Evolutionary conservation across 2,888 invertebrate species (phyloP).

Genomic region (Drosophila leonis): DNA sequence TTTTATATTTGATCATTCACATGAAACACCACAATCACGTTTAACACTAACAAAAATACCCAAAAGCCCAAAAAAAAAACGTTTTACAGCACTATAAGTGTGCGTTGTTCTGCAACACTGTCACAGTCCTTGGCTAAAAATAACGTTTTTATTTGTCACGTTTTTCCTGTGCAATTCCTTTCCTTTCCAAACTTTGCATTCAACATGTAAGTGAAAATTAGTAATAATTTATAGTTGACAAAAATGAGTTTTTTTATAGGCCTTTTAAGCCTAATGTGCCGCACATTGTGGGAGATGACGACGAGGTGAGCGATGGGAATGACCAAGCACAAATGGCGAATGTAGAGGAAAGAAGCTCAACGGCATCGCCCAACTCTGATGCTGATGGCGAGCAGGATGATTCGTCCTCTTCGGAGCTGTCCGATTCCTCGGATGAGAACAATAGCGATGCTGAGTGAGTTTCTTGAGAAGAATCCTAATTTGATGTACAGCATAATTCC

Average conservation of each 20-base stretch:
- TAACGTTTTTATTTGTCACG: slow-evolving; percentile 11
- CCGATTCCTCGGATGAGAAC: background rate
- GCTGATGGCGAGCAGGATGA: background rate
- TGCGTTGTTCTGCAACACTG: background rate
- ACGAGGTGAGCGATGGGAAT: slow-evolving; percentile 9
- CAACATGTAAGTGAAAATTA: slow-evolving; percentile 13
- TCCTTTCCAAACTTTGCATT: background rate
- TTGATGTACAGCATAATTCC: background rate
- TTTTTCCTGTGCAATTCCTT: background rate
- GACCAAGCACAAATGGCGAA: slow-evolving; percentile 1
- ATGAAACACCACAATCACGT: no score
- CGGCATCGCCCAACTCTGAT: background rate
- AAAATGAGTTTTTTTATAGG: slow-evolving; percentile 19
- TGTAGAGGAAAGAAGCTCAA: background rate
- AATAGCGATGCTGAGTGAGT: slow-evolving; percentile 29
- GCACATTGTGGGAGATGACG: slow-evolving; percentile 62
- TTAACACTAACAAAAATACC: no score
- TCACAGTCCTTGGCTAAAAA: background rate
- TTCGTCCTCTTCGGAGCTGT: background rate
- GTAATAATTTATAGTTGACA: background rate
- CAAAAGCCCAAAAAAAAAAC: background rate
- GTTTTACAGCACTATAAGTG: slow-evolving; percentile 22
- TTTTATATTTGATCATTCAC: no score
- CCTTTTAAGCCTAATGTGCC: slow-evolving; percentile 26
- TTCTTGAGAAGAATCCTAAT: background rate